Conservation (phyloP, 2,888 invertebrate species). For the Celastrina argiolus region DNA sequence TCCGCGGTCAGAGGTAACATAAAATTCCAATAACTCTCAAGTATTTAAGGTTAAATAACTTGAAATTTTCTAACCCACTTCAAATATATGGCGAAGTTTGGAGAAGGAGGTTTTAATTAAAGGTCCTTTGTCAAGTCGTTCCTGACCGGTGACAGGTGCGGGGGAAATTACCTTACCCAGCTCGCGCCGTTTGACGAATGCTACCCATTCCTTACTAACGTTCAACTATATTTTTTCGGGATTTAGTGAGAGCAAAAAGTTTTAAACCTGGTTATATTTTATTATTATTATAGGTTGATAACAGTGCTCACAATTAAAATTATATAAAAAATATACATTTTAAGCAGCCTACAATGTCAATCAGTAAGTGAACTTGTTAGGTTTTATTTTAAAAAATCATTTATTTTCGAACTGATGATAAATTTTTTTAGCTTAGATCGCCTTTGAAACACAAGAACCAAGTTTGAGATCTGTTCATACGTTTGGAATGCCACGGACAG, state of each 20-base stretch:
- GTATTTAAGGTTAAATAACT: conserved; percentile 14
- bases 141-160: conserved; percentile 42
- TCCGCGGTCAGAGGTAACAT: not conserved
- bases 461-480: too few relatives aligned
- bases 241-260: not conserved
- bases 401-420: too few relatives aligned
- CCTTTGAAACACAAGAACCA: too few relatives aligned
- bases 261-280: not conserved
- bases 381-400: too few relatives aligned
- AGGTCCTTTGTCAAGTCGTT: conserved; percentile 39
- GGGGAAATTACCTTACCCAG: conserved; percentile 40
- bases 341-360: too few relatives aligned
- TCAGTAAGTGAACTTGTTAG: too few relatives aligned
- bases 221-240: not conserved
- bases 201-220: not conserved
- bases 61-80: conserved; percentile 21
- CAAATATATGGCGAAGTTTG: conserved; percentile 38
- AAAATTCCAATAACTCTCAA: conserved; percentile 5
- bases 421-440: too few relatives aligned
- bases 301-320: too few relatives aligned
- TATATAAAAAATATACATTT: too few relatives aligned
- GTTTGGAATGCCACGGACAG: too few relatives aligned
- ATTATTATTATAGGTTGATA: too few relatives aligned
- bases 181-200: conserved; percentile 17
- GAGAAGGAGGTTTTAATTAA: conserved; percentile 46